Base-by-base conservation (phyloP, 2,888 invertebrate species). In the Sphinx pinastri region DNA sequence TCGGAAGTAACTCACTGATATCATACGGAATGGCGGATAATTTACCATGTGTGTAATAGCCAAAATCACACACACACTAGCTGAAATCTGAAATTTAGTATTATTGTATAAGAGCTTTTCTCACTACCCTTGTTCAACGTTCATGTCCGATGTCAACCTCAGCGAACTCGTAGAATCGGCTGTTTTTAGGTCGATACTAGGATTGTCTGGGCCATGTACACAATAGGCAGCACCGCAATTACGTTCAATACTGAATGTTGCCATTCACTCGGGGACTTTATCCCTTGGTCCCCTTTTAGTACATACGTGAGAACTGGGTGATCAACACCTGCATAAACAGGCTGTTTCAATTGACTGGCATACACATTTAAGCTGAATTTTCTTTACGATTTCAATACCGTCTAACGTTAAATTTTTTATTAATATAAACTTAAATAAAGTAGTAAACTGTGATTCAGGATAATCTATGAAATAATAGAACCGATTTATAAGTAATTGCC, bases 171-270 rank as follows among this genome's bases (percentile, higher is more conserved):
- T 54, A 16, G 54, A 54, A 54, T 54, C 10, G 54, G 7, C 54
- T 54, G 54, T 16, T 54, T 3, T 16, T 54, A 54, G 54, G 54
- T 54, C 54, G 54, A 54, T 16, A 8, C 54, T 1, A 54, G 54
- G 54, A 52, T 52, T 54, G 54, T 54, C 16, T 16, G 16, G 54
- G 54, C 54, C 16, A 54, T 54, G 16, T 6, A 54, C 54, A 38
- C 54, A 54, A 54, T 54, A 54, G 16, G 7, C 16, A 54, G 54
- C 54, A 16, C 16, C 54, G 54, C 54, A 54, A 54, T 54, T 54
- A 54, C 54, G 54, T 54, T 54, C 54, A 54, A 54, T 54, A 54
- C 16, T 16, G 54, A 54, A 54, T 54, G 54, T 54, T 54, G 54
- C 54, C 54, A 54, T 54, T 54, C 16, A 54, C 54, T 54, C 16